Evolutionary conservation across 2,113 vertebrate species (phyloP).

Genomic region (Dendropsophus ebraccatus): DNA sequence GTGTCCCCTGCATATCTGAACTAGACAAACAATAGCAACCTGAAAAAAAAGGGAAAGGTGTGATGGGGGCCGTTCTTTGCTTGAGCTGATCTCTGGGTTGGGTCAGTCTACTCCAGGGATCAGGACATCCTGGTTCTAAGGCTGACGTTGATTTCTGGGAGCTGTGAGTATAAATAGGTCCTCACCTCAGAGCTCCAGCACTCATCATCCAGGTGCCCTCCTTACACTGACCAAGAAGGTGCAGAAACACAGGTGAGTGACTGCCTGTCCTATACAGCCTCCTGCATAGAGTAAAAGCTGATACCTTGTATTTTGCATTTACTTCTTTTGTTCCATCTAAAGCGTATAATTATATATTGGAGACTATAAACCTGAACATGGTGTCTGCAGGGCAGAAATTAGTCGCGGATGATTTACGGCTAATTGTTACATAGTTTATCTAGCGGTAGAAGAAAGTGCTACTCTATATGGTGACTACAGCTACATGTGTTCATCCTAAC

Average conservation of each 20-base stretch:
- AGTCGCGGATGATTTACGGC: neutral
- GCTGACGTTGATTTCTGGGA: constrained; percentile 56
- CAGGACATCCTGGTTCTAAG: constrained; percentile 60
- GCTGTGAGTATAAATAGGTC: constrained; percentile 42
- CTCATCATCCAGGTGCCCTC: neutral
- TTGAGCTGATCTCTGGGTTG: constrained; percentile 48
- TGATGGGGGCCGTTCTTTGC: constrained; percentile 50
- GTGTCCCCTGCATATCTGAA: constrained; percentile 53
- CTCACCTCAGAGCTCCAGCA: neutral
- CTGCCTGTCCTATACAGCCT: neutral
- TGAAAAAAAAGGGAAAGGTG: constrained; percentile 44
- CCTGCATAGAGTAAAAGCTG: neutral
- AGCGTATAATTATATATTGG: neutral
- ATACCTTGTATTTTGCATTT: neutral
- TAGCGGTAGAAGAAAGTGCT: neutral
- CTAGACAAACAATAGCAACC: constrained; percentile 48
- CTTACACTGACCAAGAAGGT: constrained; percentile 22
- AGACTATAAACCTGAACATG: neutral
- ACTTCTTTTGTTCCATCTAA: neutral
- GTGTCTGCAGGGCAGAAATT: neutral
- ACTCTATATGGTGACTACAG: neutral
- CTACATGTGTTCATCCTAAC: too few species aligned
- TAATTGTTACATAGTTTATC: neutral
- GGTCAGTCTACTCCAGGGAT: constrained; percentile 41
- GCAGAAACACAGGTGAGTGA: constrained; percentile 29